phyloP scores from a whole-genome alignment of 2,888 invertebrate genomes.

The Ernsta delagoae region DNA sequence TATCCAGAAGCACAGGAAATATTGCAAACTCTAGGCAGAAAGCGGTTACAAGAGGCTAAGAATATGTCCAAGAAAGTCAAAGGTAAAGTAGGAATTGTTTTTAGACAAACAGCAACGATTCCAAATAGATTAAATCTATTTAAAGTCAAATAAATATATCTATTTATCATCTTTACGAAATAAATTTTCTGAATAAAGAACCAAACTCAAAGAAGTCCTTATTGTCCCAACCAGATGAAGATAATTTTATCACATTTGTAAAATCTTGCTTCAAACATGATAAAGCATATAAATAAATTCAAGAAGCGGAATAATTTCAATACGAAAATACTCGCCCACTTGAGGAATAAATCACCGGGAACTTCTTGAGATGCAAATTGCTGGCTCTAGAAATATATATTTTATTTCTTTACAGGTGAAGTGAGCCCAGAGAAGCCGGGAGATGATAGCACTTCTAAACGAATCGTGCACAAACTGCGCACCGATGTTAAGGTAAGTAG shows the following conservation, averaged over 20 bases:
- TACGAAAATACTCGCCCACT: not conserved
- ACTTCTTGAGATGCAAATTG: slow-evolving; percentile 27
- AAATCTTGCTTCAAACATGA: not conserved
- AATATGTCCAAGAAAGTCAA: slow-evolving; percentile 77
- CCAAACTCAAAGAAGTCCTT: too few relatives aligned
- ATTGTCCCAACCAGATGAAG: not conserved
- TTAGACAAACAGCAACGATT: too few relatives aligned
- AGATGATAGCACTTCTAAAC: slow-evolving; percentile 88
- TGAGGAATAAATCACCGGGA: slow-evolving; percentile 3
- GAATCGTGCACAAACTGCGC: slow-evolving; percentile 92
- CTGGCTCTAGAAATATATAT: slow-evolving; percentile 20
- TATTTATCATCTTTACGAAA: too few relatives aligned
- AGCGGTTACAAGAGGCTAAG: slow-evolving; percentile 93
- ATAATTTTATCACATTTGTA: not conserved
- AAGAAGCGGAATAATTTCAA: not conserved
- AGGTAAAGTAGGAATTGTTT: slow-evolving; percentile 35
- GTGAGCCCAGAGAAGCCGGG: slow-evolving; percentile 73
- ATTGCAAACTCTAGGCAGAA: slow-evolving; percentile 94
- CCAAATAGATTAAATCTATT: too few relatives aligned
- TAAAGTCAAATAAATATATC: not conserved
- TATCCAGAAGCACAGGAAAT: slow-evolving; percentile 98
- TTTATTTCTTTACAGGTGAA: slow-evolving; percentile 60
- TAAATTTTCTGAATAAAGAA: not conserved
- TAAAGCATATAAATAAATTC: not conserved
- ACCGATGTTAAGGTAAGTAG: slow-evolving; percentile 91